Base-by-base conservation (phyloP, 2,888 invertebrate species). In the Dryomyza anilis region DNA sequence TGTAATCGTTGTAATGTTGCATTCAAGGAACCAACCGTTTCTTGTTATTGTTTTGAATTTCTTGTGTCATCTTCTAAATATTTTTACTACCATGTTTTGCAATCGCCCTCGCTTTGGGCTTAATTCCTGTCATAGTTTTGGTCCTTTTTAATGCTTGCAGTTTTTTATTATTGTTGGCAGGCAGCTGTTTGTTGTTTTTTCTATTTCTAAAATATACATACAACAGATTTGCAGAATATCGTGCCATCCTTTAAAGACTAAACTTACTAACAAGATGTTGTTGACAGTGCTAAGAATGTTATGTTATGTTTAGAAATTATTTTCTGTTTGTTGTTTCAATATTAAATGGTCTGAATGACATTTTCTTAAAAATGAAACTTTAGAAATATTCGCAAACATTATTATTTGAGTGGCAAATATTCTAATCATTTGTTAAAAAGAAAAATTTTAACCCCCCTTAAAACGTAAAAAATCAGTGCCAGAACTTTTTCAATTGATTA, bases 1-100 rank as follows among this genome's bases (percentile, higher is more conserved):
- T 19, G 36, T 36, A 60, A 50, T 61, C 14, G 36, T 52, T 61
- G 36, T 55, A 30, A 30, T 55, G 39, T 61, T 61, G 52, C 52
- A 61, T 61, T 23, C 7, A 12, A 16, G 16, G 29, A 52, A 7
- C 39, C 27, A 29, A 53, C 33, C 29, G 19, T 21, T 53, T 12
- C n/a, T 27, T 12, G 4, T 25, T 52, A 52, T 29, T 53, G 16
- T 33, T 16, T 33, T 33, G 21, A 14, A 21, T 21, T 36, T 55
- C 36, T 21, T 29, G 6, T 25, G 14, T 10, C 1, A 2, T 27
- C 25, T 50, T 25, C 23, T 14, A 50, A 50, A 50, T 27, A 50
- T 50, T 48, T 48, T 23, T 53, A 16, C 30, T 53, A 19, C 14
- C 14, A 8, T 29, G 50, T 25, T 52, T 3, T 52, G 29, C 50